Evolutionary conservation across 1,140 invertebrate species (phyloP), one percentile per base, ranked within the genome.

Genomic region (Leptoteleia sp.): DNA sequence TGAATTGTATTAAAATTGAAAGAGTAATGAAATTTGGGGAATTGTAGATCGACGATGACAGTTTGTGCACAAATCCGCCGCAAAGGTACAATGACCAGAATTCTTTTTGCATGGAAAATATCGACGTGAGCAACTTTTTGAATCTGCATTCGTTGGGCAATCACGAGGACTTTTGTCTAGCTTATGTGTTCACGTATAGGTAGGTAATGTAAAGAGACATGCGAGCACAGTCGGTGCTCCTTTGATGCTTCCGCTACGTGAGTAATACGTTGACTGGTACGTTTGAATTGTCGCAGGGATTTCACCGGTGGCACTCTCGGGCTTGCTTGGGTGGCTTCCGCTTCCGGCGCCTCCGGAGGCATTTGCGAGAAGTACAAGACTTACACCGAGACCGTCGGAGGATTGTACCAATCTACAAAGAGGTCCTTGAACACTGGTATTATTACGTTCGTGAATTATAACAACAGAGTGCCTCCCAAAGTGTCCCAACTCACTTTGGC

Each of bases 391-490:
- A 98, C 97, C 0, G 93, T 97, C 16, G 95, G 94, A 13, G 97
- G 97, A 7, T 94, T 96, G 90, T 97, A 98, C 89, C 94, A 98
- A 85, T 96, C 96, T 71, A 97, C 96, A 4, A 97, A 96, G 87
- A 91, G 96, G 48, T 98, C 97, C 29, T 91, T 99, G 0, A 99
- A 99, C 90, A 99, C 98, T 0, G 99, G 99, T 33, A 99, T 99
- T 76, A 98, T 99, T 33, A 99, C 99, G 1, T 97, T 99, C 87
- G 96, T 99, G 8, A 99, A 99, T 90, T 99, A 99, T 90, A 98
- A 99, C 83, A 97, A 95, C 85, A 90, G 97, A 42, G 98, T 99
- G 12, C 98, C 95, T 61, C 96, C 96, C 0, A 98, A 98, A 89
- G 98, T 99, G 11, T 99, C 97, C 4, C 98, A 99, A 85, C 89